These are phyloP conservation scores for Ochotona princeps DNA, from an alignment of 2,113 vertebrate species.

Conservation along the genomic window DNA sequence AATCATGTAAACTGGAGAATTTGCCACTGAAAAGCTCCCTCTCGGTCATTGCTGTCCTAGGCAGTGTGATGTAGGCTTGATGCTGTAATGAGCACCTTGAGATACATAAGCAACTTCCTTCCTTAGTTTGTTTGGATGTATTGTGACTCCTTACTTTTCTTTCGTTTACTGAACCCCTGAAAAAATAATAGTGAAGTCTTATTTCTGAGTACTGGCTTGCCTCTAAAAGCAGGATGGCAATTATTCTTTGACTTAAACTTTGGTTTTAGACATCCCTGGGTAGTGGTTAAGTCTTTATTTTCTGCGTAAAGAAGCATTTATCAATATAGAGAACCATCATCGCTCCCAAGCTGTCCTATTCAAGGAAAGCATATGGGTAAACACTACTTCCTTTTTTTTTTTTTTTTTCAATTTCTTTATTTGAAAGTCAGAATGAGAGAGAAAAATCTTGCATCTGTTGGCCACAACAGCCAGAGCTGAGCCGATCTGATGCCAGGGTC, in stretches of 20 bases:
- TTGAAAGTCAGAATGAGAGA: too few species aligned
- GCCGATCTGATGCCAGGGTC: too few species aligned
- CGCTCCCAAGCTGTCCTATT: conserved; percentile 34
- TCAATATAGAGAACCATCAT: conserved; percentile 22
- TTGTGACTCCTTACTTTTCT: conserved; percentile 65
- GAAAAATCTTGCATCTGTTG: too few species aligned
- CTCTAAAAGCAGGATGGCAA: conserved; percentile 15
- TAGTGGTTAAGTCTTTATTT: conserved; percentile 45
- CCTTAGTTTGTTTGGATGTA: conserved; percentile 70
- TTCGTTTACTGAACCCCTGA: conserved; percentile 60
- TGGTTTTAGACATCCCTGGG: conserved; percentile 58
- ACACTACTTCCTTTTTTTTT: neutral
- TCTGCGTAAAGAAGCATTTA: conserved; percentile 56
- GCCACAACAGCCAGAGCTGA: too few species aligned
- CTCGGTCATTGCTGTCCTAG: neutral
- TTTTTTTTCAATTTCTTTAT: too few species aligned
- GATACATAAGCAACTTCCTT: conserved; percentile 50
- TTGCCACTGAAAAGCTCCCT: neutral
- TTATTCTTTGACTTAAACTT: conserved; percentile 65
- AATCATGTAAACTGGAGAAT: neutral
- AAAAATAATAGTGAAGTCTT: conserved; percentile 55
- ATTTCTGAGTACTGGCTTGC: conserved; percentile 50
- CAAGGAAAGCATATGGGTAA: conserved; percentile 31
- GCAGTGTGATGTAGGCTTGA: conserved; percentile 32
- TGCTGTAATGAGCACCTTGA: conserved; percentile 27